A percentile compares a stretch with the other conserved stretches of the same genome.
These are phyloP conservation scores for Candidula unifasciata DNA, from an alignment of 2,888 invertebrate genomes.

Conservation along the genomic window DNA sequence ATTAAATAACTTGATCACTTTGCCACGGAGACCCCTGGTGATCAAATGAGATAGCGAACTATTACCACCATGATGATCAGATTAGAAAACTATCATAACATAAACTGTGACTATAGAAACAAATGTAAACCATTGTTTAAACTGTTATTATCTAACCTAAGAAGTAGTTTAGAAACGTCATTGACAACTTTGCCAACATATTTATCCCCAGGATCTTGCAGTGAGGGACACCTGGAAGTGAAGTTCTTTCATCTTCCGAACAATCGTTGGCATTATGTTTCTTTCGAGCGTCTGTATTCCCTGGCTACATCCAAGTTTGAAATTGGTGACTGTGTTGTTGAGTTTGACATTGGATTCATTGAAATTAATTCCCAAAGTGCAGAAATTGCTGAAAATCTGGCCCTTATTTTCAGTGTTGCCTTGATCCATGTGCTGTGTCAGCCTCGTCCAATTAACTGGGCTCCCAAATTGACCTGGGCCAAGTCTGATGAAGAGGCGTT, in stretches of 20 bases:
- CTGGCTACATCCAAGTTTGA: constrained; percentile 63
- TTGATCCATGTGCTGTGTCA: constrained; percentile 80
- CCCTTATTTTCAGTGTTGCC: constrained; percentile 78
- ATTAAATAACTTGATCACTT: too few species aligned
- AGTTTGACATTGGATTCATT: constrained; percentile 71
- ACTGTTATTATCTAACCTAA: too few species aligned
- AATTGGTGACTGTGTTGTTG: constrained; percentile 64
- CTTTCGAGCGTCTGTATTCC: constrained; percentile 62
- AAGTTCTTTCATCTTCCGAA: constrained; percentile 66
- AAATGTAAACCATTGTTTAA: too few species aligned
- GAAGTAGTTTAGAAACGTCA: not conserved
- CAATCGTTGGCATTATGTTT: constrained; percentile 62
- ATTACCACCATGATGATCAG: too few species aligned
- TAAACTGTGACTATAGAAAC: too few species aligned
- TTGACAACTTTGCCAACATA: not conserved
- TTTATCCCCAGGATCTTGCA: constrained; percentile 43
- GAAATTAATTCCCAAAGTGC: constrained; percentile 54
- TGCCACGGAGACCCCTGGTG: too few species aligned
- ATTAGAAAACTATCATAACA: too few species aligned
- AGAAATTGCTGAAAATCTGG: constrained; percentile 79
- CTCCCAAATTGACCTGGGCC: constrained; percentile 51
- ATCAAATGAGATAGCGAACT: too few species aligned
- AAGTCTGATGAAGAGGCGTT: constrained; percentile 57
- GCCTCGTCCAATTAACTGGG: constrained; percentile 73
- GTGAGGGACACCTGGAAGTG: constrained; percentile 68